Conservation (phyloP, 2,797 vertebrate genomes). For the Phaenicophaeus curvirostris region DNA sequence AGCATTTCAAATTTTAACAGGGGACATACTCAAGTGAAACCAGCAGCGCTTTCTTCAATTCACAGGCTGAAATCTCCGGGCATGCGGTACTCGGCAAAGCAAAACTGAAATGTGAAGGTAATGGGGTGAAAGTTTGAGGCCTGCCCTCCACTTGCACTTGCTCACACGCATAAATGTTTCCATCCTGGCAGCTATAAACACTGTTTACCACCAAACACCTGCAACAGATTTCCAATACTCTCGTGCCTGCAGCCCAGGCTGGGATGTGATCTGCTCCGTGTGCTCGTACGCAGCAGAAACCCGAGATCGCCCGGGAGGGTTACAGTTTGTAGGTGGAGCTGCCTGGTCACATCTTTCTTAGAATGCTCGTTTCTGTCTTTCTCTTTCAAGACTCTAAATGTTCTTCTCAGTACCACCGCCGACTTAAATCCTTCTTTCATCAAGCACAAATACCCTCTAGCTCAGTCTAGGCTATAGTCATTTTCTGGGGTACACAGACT, state of each 20-base stretch:
- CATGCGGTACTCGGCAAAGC: neutral
- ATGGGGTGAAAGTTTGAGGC: constrained; percentile 66
- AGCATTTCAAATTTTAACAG: constrained; percentile 28
- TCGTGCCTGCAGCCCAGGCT: constrained; percentile 14
- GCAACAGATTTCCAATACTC: constrained; percentile 53
- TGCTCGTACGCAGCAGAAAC: constrained; percentile 16
- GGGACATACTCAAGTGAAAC: constrained; percentile 2
- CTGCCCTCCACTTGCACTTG: constrained; percentile 66
- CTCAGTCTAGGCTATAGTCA: neutral
- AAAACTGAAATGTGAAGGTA: constrained; percentile 52
- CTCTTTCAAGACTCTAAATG: neutral
- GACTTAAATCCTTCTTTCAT: neutral
- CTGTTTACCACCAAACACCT: constrained; percentile 68
- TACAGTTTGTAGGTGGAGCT: constrained; percentile 23
- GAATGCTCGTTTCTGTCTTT: neutral
- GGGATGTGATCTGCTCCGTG: constrained; percentile 15
- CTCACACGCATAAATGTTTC: constrained; percentile 49
- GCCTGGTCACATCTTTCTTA: constrained; percentile 25
- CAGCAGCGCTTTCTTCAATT: neutral
- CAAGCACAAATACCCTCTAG: neutral
- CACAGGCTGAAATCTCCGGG: constrained; percentile 9
- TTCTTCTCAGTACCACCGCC: neutral
- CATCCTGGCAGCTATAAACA: constrained; percentile 60
- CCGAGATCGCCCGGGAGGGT: constrained; percentile 21
- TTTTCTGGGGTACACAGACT: neutral